A percentile compares a stretch with the other conserved stretches of the same genome.
These are phyloP conservation scores for Colletes collaris DNA, from an alignment of 2,888 invertebrate species.

Conservation along the genomic window DNA sequence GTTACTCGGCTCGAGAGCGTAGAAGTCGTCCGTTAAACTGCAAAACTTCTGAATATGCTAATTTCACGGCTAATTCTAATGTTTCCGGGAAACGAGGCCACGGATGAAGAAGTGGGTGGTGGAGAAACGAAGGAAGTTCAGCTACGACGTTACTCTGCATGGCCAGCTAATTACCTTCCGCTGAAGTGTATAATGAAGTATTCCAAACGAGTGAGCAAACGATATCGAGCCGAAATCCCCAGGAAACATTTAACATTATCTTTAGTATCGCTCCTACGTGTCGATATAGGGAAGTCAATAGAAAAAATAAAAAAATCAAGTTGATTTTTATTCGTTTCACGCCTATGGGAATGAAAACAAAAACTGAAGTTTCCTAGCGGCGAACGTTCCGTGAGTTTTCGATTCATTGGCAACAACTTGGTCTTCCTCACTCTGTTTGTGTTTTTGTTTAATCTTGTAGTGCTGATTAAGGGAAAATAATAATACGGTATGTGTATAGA, in stretches of 20 bases:
- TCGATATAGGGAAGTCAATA: background rate
- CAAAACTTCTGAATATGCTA: slow-evolving; percentile 75
- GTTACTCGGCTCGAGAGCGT: slow-evolving; percentile 59
- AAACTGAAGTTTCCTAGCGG: background rate
- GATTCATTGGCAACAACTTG: slow-evolving; percentile 1
- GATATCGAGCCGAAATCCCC: slow-evolving; percentile 34
- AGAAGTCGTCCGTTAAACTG: slow-evolving; percentile 71
- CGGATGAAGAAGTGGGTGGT: slow-evolving; percentile 40
- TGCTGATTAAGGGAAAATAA: background rate
- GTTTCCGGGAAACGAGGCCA: slow-evolving; percentile 69
- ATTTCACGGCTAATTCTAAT: slow-evolving; percentile 74
- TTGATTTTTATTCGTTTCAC: slow-evolving; percentile 9
- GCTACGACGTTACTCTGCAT: slow-evolving; percentile 58
- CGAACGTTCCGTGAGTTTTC: slow-evolving; percentile 17
- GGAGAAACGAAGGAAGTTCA: slow-evolving; percentile 39
- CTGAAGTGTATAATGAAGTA: slow-evolving; percentile 69
- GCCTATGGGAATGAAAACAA: background rate
- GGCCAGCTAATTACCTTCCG: slow-evolving; percentile 68
- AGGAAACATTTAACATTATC: slow-evolving; percentile 9
- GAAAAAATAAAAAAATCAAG: background rate
- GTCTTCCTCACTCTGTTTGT: too few species aligned
- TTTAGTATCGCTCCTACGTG: background rate
- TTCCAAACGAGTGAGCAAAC: slow-evolving; percentile 58
- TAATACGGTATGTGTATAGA: too few species aligned
- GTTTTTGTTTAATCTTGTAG: background rate